Base-by-base conservation (phyloP, 2,113 vertebrate genomes). In the Scatophagus argus region DNA sequence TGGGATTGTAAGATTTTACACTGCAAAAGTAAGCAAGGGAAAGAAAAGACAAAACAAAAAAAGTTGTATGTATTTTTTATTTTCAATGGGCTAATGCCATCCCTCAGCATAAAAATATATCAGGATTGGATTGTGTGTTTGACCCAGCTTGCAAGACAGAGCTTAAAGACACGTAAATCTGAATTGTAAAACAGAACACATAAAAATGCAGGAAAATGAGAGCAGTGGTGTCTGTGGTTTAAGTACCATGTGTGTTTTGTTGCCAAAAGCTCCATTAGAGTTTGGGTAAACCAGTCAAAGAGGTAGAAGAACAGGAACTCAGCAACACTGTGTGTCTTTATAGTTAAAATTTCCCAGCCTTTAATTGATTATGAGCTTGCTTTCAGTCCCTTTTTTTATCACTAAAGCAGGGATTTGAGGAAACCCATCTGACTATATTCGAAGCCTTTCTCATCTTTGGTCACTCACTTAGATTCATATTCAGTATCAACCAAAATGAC, bases 211-310 rank as follows among this genome's bases (percentile, higher is more conserved):
- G 58, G 4, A 17, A 62, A 60, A 51, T 2, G 9, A 54, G 31
- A 56, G 51, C 11, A 39, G 43, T 55, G 49, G 12, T 36, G 23
- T 60, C 23, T 49, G 4, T 21, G 36, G 8, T 74, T 79, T 23
- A 66, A 73, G 71, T 1, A 12, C n/a, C n/a, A n/a, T n/a, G n/a
- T 36, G 43, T 32, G 5, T 31, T 52, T 55, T 47, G 62, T 41
- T 74, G 80, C 88, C 83, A 85, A 64, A 38, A 41, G 8, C 71
- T 74, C 75, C 75, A 84, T 86, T 82, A 79, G 41, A 34, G 51
- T 43, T 38, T 17, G 14, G 34, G 61, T 60, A 70, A 73, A 79
- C 49, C 44, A 71, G 49, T 78, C 59, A 60, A 54, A 56, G 38
- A 19, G 9, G 43, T 19, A 41, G 9, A 0, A 6, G 23, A 56